Conservation (phyloP, 2,888 invertebrate genomes). For the Strigamia transsilvanica region DNA sequence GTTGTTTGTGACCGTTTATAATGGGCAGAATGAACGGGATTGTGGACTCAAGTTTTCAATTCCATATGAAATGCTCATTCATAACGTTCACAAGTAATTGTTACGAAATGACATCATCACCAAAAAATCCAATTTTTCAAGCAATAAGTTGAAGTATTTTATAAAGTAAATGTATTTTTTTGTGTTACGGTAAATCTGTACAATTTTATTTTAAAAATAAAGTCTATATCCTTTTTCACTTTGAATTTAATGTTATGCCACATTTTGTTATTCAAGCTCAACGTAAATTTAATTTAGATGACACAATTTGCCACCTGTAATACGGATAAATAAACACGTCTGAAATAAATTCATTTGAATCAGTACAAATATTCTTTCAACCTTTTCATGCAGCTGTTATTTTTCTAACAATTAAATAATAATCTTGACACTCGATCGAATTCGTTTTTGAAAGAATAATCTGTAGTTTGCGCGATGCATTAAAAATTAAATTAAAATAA, state of each 20-base stretch:
- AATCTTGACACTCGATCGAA: background rate
- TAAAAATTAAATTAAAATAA: background rate
- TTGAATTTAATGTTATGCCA: background rate
- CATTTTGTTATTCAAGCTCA: background rate
- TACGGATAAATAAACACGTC: background rate
- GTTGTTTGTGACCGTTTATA: constrained; percentile 35
- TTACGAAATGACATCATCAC: background rate
- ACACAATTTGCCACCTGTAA: constrained; percentile 14
- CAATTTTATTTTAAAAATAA: background rate
- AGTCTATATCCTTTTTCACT: background rate
- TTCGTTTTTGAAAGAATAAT: background rate
- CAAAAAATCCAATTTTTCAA: background rate
- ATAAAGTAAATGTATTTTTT: background rate
- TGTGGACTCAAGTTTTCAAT: no score
- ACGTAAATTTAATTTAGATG: constrained; percentile 1
- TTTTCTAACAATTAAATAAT: constrained; percentile 23
- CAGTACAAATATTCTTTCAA: constrained; percentile 11
- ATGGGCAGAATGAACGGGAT: background rate
- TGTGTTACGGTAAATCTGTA: background rate
- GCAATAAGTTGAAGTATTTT: no score
- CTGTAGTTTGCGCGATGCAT: background rate
- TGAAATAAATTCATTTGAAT: constrained; percentile 20
- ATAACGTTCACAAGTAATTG: constrained; percentile 27
- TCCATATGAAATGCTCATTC: constrained; percentile 13
- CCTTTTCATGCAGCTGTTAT: constrained; percentile 16